Evolutionary conservation across 2,888 invertebrate species (phyloP).

Genomic region (Micoletzkya japonica): DNA sequence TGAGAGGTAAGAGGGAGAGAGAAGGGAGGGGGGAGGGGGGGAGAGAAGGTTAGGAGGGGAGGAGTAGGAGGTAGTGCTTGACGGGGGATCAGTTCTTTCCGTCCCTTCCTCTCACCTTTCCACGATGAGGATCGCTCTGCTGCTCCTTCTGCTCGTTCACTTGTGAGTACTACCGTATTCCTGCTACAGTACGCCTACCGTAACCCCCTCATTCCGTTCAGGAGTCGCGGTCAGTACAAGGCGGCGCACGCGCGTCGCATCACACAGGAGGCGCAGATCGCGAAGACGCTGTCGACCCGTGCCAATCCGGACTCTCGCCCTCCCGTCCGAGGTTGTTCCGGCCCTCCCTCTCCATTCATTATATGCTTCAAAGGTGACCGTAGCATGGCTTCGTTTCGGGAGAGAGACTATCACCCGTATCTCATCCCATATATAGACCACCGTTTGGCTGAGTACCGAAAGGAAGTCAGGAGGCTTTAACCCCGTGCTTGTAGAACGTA

Average conservation of each 20-base stretch:
- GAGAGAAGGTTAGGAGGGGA: slow-evolving; percentile 5
- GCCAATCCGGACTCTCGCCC: slow-evolving; percentile 55
- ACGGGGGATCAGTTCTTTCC: neutral
- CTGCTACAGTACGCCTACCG: neutral
- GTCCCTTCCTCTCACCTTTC: neutral
- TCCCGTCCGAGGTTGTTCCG: slow-evolving; percentile 55
- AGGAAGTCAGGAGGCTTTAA: too few relatives aligned
- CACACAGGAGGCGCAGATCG: slow-evolving; percentile 51
- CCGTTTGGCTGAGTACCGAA: too few relatives aligned
- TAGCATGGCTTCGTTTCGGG: slow-evolving; percentile 12
- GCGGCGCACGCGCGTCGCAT: slow-evolving; percentile 45
- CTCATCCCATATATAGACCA: neutral
- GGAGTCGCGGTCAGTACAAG: slow-evolving; percentile 28
- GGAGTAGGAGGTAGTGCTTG: neutral
- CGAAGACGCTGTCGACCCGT: slow-evolving; percentile 49
- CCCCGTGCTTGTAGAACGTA: too few relatives aligned
- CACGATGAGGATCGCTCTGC: slow-evolving; percentile 1
- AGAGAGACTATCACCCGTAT: neutral
- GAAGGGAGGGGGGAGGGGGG: neutral
- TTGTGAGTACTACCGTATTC: neutral
- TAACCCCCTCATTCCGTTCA: slow-evolving; percentile 6
- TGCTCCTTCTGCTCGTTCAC: neutral
- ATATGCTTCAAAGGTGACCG: slow-evolving; percentile 34
- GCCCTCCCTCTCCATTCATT: slow-evolving; percentile 29
- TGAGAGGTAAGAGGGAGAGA: slow-evolving; percentile 1